These are phyloP conservation scores for Pectinophora gossypiella DNA, from an alignment of 1,140 invertebrate species.

Conservation along the genomic window DNA sequence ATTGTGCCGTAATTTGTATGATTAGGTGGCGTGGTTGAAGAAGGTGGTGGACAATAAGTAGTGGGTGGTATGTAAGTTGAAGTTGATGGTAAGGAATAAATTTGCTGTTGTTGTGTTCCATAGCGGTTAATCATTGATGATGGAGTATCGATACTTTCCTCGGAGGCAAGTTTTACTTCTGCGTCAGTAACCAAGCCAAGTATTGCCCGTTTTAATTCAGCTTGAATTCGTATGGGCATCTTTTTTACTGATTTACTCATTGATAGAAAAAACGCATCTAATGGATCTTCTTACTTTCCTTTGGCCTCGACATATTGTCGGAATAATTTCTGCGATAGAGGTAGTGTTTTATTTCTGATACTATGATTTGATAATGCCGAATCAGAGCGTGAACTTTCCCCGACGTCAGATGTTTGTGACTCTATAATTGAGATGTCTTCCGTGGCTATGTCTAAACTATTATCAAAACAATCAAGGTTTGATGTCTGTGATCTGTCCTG, in stretches of 20 bases:
- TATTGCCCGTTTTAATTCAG: background rate
- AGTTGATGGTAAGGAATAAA: background rate
- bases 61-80: background rate
- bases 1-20: background rate
- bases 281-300: background rate
- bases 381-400: background rate
- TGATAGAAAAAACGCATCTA: background rate
- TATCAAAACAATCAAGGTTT: conserved; percentile 2
- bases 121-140: too few relatives aligned
- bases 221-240: background rate
- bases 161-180: background rate
- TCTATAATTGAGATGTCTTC: background rate
- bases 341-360: background rate
- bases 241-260: background rate
- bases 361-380: background rate
- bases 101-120: too few relatives aligned
- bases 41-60: background rate
- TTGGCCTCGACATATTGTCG: background rate
- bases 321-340: background rate
- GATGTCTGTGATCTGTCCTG: background rate
- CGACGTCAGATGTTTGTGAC: background rate
- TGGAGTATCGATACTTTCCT: background rate
- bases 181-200: background rate
- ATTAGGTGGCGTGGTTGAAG: background rate
- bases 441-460: too few relatives aligned